Base-by-base conservation (phyloP, 1,140 invertebrate genomes). In the Callitettix versicolor region DNA sequence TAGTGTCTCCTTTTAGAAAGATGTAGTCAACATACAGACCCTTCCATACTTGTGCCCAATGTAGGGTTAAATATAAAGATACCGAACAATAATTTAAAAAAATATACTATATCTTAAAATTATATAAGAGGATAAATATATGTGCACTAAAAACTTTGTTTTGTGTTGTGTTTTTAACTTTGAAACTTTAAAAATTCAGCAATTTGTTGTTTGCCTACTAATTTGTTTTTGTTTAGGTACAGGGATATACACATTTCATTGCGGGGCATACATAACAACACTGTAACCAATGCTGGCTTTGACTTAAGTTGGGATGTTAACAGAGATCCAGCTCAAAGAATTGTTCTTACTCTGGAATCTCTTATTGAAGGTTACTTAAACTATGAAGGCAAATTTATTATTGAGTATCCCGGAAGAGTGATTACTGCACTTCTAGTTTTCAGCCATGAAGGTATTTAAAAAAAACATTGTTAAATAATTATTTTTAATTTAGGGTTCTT, bases 291-390 rank as follows among this genome's bases (percentile, higher is more conserved):
- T 49, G 68, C 80, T 3, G 81, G 78, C 0, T 66, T 84, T 0
- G 82, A 84, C 55, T 63, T 90, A 0, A 86, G 86, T 61, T 90
- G 86, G 86, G 85, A 90, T 63, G 84, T 84, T 0, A 88, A 87
- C 68, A 73, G 87, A 9, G 84, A 90, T 72, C 85, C 85, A 0
- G 77, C 78, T 38, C 76, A 85, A 61, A 82, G 83, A 64, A 65
- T 86, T 11, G 72, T 74, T 24, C 67, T 79, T 0, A 73, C 73
- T 42, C 65, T 82, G 0, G 73, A 77, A 67, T 71, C 43, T 72
- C 67, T 64, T 43, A 55, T 68, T 15, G 63, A 69, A 58, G 62
- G 69, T 15, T 75, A 73, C 1, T 77, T 77, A 61, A 78, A 84
- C 58, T 74, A 82, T 36, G 79, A 71, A 40, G 80, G 75, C 0